Evolutionary conservation across 2,113 vertebrate genomes (phyloP).

Genomic region (Lucifuga dentata): DNA sequence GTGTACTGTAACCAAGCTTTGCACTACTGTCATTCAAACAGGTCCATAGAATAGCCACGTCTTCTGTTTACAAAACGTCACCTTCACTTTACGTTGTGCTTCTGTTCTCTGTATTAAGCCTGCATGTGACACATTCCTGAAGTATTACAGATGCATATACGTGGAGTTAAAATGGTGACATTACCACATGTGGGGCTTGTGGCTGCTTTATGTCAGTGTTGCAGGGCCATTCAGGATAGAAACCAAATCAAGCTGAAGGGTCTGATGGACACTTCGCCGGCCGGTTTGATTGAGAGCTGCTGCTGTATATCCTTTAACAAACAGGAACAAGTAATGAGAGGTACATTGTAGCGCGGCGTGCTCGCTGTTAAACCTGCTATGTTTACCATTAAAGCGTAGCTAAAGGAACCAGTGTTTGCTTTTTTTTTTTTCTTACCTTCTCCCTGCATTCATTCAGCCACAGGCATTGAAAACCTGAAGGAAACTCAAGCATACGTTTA

Average conservation of each 20-base stretch:
- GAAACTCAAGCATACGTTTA: conserved; percentile 18
- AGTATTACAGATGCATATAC: conserved; percentile 46
- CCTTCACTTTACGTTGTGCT: conserved; percentile 56
- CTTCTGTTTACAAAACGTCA: conserved; percentile 61
- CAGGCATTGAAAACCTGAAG: conserved; percentile 20
- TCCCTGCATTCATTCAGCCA: not conserved
- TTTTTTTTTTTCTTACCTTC: not conserved
- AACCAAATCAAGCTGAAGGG: conserved; percentile 15
- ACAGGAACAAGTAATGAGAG: conserved; percentile 44
- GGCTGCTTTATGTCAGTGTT: conserved; percentile 47
- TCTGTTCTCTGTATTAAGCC: conserved; percentile 57
- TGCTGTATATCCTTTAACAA: conserved; percentile 45
- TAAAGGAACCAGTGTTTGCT: conserved; percentile 7
- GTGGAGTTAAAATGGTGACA: conserved; percentile 15
- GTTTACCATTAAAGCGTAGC: conserved; percentile 72
- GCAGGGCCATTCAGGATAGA: conserved; percentile 22
- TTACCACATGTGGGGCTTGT: conserved; percentile 26
- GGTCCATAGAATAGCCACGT: conserved; percentile 57
- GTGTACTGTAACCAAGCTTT: conserved; percentile 66
- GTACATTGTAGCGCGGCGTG: conserved; percentile 53
- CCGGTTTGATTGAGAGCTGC: conserved; percentile 15
- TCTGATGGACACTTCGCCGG: conserved; percentile 21
- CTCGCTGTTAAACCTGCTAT: conserved; percentile 59
- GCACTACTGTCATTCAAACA: conserved; percentile 57
- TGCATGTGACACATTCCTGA: conserved; percentile 72